Conservation (phyloP, 1,140 invertebrate genomes). For the Drosophila sproati region DNA sequence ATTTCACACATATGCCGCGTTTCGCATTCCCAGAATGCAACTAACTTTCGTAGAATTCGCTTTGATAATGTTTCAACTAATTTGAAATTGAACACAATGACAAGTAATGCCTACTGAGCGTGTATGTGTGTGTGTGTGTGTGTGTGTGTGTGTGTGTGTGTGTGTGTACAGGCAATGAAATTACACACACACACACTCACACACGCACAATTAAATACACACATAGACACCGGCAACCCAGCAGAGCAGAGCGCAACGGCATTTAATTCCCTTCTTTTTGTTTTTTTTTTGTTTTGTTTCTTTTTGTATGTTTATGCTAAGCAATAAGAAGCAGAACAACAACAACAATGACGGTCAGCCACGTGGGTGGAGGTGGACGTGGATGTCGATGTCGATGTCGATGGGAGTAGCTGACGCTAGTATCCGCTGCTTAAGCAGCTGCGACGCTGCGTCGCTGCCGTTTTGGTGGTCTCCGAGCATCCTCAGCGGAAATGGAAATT, state of each 20-base stretch:
- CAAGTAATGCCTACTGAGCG: slow-evolving; percentile 30
- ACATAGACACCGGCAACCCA: neutral
- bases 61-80: slow-evolving; percentile 19
- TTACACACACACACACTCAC: slow-evolving; percentile 9
- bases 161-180: neutral
- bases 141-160: slow-evolving; percentile 9
- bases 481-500: slow-evolving; percentile 70
- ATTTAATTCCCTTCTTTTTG: slow-evolving; percentile 48
- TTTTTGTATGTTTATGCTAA: slow-evolving; percentile 66
- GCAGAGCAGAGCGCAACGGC: slow-evolving; percentile 32
- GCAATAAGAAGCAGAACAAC: slow-evolving; percentile 48
- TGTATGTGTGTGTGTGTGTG: slow-evolving; percentile 11
- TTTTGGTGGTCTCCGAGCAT: slow-evolving; percentile 55
- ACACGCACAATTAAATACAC: slow-evolving; percentile 6
- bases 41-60: neutral
- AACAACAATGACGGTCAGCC: slow-evolving; percentile 52
- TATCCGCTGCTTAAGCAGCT: slow-evolving; percentile 8
- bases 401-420: slow-evolving; percentile 31
- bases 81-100: slow-evolving; percentile 48
- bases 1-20: slow-evolving; percentile 17
- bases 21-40: neutral
- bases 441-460: slow-evolving; percentile 22
- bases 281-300: neutral
- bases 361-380: slow-evolving; percentile 62
- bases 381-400: slow-evolving; percentile 35